Percentiles rank a stretch among this genome's conserved stretches.
phyloP scores from a whole-genome alignment of 2,888 invertebrate genomes.

The Amphimallon solstitiale region DNA sequence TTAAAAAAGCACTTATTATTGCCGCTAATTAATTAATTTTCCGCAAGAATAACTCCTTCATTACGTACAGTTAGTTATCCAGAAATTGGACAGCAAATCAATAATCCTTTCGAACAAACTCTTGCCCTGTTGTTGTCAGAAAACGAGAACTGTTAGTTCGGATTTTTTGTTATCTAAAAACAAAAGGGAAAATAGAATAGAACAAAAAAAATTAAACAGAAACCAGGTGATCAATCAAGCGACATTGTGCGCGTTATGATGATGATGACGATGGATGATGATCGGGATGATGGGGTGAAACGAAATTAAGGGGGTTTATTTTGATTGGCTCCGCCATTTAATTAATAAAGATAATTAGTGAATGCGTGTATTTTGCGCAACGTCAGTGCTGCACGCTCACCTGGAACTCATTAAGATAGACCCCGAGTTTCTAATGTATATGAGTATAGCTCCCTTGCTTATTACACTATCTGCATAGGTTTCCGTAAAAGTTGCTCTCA shows the following conservation, averaged over 20 bases:
- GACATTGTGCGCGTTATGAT: constrained; percentile 3
- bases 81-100: constrained; percentile 32
- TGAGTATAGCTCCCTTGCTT: background rate
- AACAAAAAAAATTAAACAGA: background rate
- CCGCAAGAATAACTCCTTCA: no score
- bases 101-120: background rate
- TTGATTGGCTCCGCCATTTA: constrained; percentile 40
- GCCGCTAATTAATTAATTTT: no score
- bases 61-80: constrained; percentile 10
- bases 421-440: background rate
- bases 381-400: constrained; percentile 6
- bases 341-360: constrained; percentile 48
- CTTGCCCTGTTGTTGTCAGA: background rate
- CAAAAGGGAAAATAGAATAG: no score
- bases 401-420: background rate
- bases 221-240: constrained; percentile 37
- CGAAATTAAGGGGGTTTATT: constrained; percentile 25
- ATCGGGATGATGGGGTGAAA: background rate
- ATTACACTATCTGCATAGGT: background rate
- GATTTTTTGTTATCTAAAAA: background rate
- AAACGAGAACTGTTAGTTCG: no score
- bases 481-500: background rate
- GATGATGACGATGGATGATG: constrained; percentile 16
- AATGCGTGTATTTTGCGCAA: constrained; percentile 32
- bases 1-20: no score